Percentiles rank a stretch among this genome's conserved stretches.
These are phyloP conservation scores for Protobothrops mucrosquamatus DNA, from an alignment of 2,113 vertebrate genomes.

Conservation along the genomic window DNA sequence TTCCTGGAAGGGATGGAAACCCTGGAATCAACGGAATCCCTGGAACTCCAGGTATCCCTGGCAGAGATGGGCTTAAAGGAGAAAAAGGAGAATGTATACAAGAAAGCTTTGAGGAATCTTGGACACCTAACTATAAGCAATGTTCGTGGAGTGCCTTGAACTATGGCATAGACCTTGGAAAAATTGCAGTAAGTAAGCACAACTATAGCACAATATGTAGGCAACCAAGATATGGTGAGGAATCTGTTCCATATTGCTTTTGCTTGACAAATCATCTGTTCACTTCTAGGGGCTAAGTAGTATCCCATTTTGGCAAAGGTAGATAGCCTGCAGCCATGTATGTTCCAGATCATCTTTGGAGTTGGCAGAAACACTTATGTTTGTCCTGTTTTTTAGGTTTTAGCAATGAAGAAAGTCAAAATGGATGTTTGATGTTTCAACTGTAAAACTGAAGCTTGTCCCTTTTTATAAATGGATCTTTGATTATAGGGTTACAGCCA, in stretches of 20 bases:
- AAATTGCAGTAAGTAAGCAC: slow-evolving; percentile 84
- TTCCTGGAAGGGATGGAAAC: slow-evolving; percentile 88
- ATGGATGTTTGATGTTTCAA: not conserved
- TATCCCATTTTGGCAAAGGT: not conserved
- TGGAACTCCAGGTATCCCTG: slow-evolving; percentile 90
- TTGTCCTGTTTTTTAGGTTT: not conserved
- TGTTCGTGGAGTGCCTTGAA: slow-evolving; percentile 95
- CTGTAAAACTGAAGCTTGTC: not conserved
- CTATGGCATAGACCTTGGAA: slow-evolving; percentile 96
- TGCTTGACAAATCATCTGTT: not conserved
- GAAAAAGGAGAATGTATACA: slow-evolving; percentile 93
- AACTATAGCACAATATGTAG: accelerated
- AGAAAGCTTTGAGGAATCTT: slow-evolving; percentile 89
- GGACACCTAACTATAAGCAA: slow-evolving; percentile 98
- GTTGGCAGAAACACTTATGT: not conserved
- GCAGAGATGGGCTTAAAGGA: slow-evolving; percentile 88
- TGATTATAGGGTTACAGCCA: not conserved
- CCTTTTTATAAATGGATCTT: not conserved
- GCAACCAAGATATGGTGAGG: not conserved
- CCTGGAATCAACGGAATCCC: slow-evolving; percentile 92
- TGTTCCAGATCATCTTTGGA: not conserved
- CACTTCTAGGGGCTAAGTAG: not conserved
- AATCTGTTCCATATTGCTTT: not conserved
- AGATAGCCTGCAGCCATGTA: not conserved
- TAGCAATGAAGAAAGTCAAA: not conserved